A percentile compares a stretch with the other conserved stretches of the same genome.
phyloP scores from a whole-genome alignment of 2,113 vertebrate species.

The Platichthys stellatus region DNA sequence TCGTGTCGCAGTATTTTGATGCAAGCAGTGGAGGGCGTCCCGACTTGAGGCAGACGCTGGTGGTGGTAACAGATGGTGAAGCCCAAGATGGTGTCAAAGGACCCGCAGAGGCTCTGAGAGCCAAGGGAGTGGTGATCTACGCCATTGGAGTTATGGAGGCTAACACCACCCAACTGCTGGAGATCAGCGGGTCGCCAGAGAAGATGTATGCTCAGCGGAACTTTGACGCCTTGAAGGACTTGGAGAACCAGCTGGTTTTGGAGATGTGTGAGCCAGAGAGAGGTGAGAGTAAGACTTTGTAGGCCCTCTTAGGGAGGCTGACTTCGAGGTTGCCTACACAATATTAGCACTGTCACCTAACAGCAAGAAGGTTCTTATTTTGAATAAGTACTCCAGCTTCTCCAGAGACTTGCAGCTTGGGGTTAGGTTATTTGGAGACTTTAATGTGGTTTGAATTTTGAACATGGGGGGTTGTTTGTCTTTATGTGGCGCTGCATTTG shows the following conservation, averaged over 20 bases:
- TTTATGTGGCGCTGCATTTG: too few relatives aligned
- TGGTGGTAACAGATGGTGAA: conserved; percentile 86
- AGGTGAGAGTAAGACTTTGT: conserved; percentile 70
- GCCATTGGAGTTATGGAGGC: conserved; percentile 83
- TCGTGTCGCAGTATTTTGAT: conserved; percentile 80
- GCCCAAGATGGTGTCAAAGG: conserved; percentile 78
- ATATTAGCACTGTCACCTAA: too few relatives aligned
- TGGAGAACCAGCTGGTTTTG: conserved; percentile 82
- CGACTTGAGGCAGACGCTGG: conserved; percentile 77
- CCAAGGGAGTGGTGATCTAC: conserved; percentile 80
- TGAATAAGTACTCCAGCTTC: too few relatives aligned
- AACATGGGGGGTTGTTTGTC: too few relatives aligned
- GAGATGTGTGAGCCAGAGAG: conserved; percentile 79
- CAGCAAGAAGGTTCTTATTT: too few relatives aligned
- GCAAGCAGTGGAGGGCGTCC: conserved; percentile 77
- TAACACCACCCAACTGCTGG: conserved; percentile 81
- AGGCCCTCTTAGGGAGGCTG: not conserved
- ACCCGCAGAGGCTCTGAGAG: conserved; percentile 80
- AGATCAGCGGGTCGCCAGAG: conserved; percentile 80
- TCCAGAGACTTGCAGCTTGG: too few relatives aligned
- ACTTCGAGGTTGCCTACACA: too few relatives aligned
- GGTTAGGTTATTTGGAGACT: too few relatives aligned
- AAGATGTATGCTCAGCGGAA: conserved; percentile 75
- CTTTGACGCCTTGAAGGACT: conserved; percentile 80
- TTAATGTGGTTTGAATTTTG: too few relatives aligned